phyloP scores from a whole-genome alignment of 2,797 vertebrate genomes.

The Falco novaeseelandiae region DNA sequence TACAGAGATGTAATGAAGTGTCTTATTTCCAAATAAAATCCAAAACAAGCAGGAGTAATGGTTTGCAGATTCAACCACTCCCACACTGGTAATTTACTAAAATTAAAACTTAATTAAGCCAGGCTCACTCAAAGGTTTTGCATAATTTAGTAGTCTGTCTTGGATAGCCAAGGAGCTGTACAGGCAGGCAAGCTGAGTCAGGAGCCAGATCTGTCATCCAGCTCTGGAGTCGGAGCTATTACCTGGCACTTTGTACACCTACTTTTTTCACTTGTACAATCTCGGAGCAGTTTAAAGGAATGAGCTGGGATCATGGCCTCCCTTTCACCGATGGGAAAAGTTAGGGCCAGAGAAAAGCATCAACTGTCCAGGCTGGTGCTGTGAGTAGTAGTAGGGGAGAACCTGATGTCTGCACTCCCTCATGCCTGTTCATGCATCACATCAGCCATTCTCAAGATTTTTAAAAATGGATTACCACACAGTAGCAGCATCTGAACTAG shows the following conservation, averaged over 20 bases:
- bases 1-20: constrained; percentile 58
- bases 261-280: not conserved
- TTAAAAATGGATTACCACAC: not conserved
- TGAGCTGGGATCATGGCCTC: not conserved
- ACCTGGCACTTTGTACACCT: not conserved
- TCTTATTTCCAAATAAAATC: constrained; percentile 84
- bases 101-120: constrained; percentile 95
- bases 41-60: constrained; percentile 78
- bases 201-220: not conserved
- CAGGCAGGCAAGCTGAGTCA: not conserved
- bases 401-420: not conserved
- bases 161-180: constrained; percentile 13
- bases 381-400: not conserved
- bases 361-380: not conserved
- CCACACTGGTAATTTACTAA: constrained; percentile 87
- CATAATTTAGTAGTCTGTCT: constrained; percentile 85
- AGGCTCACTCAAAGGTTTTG: constrained; percentile 83
- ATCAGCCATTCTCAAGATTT: not conserved
- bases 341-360: not conserved
- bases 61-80: constrained; percentile 77
- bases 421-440: not conserved
- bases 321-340: not conserved
- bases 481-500: not conserved
- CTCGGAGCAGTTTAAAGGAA: not conserved
- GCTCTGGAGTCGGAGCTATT: not conserved